A percentile compares a stretch with the other conserved stretches of the same genome.
Conservation (phyloP, 2,888 invertebrate genomes). For the Melanotus villosus region DNA sequence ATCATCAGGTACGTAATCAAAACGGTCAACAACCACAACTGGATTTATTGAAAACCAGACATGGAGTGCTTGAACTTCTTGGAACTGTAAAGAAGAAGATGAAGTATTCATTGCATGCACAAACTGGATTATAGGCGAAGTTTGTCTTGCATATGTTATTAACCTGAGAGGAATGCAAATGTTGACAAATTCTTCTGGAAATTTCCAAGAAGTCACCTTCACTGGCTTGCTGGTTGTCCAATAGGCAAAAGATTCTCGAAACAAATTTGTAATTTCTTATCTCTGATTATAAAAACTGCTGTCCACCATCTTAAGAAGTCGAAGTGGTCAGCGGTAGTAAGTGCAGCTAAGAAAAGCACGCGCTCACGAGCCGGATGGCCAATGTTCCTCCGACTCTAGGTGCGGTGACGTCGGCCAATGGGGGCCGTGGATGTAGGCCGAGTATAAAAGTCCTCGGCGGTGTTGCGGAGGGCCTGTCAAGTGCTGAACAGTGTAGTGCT, state of each 20-base stretch:
- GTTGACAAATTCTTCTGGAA: not conserved
- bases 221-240: not conserved
- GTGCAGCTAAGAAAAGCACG: conserved; percentile 56
- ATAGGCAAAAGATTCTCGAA: not conserved
- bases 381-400: conserved; percentile 62
- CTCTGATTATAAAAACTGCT: conserved; percentile 10
- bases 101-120: not conserved
- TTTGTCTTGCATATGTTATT: conserved; percentile 27
- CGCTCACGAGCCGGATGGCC: conserved; percentile 57
- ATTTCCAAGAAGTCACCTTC: conserved; percentile 15
- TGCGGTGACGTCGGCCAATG: conserved; percentile 64
- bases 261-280: not conserved
- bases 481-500: conserved; percentile 65
- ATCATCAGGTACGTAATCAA: too few relatives aligned
- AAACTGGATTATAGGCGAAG: not conserved
- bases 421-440: conserved; percentile 67
- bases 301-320: conserved; percentile 33
- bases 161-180: conserved; percentile 30
- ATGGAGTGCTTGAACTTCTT: too few relatives aligned
- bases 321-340: conserved; percentile 38
- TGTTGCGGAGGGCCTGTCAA: conserved; percentile 66
- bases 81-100: not conserved
- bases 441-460: conserved; percentile 66
- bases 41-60: too few relatives aligned
- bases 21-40: too few relatives aligned